Conservation (phyloP, 2,113 vertebrate genomes). For the Hypocryptadius cinnamomeus region DNA sequence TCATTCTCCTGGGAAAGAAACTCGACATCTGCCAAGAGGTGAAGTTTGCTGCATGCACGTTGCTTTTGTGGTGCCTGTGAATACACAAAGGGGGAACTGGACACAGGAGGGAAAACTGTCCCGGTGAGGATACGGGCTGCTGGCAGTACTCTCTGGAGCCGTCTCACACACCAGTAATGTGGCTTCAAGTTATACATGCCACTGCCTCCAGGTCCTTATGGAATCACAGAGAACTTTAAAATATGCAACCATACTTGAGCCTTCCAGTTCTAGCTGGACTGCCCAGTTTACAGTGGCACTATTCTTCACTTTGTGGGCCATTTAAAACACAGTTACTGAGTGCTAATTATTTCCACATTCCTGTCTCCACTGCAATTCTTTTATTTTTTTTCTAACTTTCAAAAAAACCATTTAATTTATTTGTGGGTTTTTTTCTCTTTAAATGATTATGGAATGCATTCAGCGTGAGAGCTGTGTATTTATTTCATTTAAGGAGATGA, state of each 20-base stretch:
- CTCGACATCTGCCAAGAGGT: not conserved
- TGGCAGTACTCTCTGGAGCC: not conserved
- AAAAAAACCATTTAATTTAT: not conserved
- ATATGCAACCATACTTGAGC: not conserved
- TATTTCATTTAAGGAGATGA: not conserved
- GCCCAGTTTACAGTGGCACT: not conserved
- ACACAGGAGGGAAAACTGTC: not conserved
- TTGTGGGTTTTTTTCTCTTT: not conserved
- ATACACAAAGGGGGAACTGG: not conserved
- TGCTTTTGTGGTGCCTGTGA: not conserved
- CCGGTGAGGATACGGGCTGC: not conserved
- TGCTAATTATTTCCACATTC: not conserved
- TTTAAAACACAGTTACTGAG: not conserved
- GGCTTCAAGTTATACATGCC: not conserved
- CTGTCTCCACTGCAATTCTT: not conserved
- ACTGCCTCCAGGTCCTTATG: not conserved
- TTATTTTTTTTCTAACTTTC: not conserved
- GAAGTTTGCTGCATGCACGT: not conserved
- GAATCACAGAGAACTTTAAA: not conserved
- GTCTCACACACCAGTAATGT: fast-evolving
- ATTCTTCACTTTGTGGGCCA: not conserved
- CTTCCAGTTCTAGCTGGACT: not conserved
- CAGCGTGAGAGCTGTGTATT: not conserved
- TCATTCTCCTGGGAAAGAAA: not conserved
- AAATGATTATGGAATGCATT: not conserved